Percentiles rank a stretch among this genome's conserved stretches.
These are phyloP conservation scores for Poecilia gillii DNA, from an alignment of 2,797 vertebrate genomes.

Conservation along the genomic window DNA sequence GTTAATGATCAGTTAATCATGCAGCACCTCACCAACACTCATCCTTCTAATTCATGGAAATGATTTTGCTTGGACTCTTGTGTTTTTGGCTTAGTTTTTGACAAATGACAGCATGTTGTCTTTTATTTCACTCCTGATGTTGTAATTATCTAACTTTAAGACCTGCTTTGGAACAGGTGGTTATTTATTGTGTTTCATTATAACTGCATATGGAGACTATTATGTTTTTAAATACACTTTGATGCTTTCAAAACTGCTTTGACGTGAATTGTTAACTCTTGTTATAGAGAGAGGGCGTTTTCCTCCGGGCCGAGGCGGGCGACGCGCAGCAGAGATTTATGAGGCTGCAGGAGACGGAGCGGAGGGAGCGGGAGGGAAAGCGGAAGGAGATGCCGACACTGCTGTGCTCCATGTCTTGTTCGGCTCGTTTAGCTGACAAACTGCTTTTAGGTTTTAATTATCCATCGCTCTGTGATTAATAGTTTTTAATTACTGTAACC, in stretches of 20 bases:
- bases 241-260: not conserved
- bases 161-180: not conserved
- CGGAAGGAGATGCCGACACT: not conserved
- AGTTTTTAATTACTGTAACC: slow-evolving; percentile 78
- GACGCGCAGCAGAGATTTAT: not conserved
- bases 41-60: not conserved
- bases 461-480: slow-evolving; percentile 74
- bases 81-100: not conserved
- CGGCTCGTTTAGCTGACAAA: slow-evolving; percentile 73
- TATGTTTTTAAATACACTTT: not conserved
- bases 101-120: not conserved
- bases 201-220: not conserved
- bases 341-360: not conserved
- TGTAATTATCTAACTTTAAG: not conserved
- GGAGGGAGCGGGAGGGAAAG: slow-evolving; percentile 7
- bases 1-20: not conserved
- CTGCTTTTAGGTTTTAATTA: slow-evolving; percentile 79
- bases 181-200: not conserved
- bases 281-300: not conserved
- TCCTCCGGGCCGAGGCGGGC: not conserved
- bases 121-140: not conserved
- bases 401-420: slow-evolving; percentile 61
- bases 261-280: not conserved
- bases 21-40: not conserved
- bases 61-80: not conserved